A percentile compares a stretch with the other conserved stretches of the same genome.
Evolutionary conservation across 2,797 vertebrate species (phyloP).

Genomic region (Aratinga solstitialis): DNA sequence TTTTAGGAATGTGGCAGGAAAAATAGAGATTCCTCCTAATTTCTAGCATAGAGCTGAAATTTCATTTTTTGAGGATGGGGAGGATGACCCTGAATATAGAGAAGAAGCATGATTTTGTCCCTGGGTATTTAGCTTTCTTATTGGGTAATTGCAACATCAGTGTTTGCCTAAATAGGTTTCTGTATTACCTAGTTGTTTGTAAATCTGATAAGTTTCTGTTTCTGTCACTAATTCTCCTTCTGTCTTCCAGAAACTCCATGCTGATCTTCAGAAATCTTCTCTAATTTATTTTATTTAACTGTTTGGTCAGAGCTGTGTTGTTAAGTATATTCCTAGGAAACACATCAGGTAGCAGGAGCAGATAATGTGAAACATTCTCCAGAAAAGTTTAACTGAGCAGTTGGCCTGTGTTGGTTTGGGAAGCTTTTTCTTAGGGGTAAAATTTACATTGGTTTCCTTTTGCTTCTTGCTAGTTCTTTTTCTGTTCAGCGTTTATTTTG

Average conservation of each 20-base stretch:
- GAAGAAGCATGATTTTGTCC: neutral
- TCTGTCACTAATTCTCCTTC: neutral
- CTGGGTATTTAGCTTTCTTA: neutral
- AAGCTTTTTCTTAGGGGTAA: neutral
- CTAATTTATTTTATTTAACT: neutral
- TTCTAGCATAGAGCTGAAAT: neutral
- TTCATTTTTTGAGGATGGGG: neutral
- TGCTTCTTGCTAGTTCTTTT: neutral
- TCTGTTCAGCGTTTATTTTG: neutral
- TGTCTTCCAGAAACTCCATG: neutral
- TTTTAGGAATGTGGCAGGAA: neutral
- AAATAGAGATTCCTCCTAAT: neutral
- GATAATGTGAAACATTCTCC: neutral
- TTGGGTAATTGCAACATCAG: neutral
- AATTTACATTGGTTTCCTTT: neutral
- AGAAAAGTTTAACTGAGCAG: neutral
- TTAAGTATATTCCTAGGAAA: neutral
- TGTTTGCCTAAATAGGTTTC: neutral
- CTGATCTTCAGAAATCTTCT: slow-evolving; percentile 1
- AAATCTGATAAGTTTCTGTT: neutral
- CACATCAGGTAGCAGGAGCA: neutral
- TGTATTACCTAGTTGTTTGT: neutral
- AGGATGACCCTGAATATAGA: neutral
- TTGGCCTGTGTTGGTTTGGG: neutral
- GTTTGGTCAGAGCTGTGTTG: neutral